Evolutionary conservation across 1,140 invertebrate species (phyloP), one percentile per base, ranked within the genome.

Genomic region (Zaprionus tsacasi): DNA sequence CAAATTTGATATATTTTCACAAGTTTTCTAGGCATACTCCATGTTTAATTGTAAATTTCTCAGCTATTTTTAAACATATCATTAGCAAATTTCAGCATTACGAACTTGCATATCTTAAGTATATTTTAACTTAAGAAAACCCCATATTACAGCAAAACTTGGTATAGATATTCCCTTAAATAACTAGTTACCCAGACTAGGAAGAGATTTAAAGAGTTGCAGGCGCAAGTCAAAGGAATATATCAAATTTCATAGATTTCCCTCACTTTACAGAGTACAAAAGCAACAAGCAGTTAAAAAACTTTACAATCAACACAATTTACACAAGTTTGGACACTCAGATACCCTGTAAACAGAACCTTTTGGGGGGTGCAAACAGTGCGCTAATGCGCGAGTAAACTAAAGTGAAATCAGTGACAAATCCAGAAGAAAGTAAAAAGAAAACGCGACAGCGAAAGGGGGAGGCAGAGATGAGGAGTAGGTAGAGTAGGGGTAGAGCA

Each of bases 361-460:
- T 45, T 4, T 40, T 13, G 4, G n/a, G 40, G 4, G n/a, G 40
- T 21, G 7, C 40, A 45, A 45, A 15, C 40, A 45, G 7, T 2
- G 2, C 40, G 2, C 40, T 45, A 45, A 45, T 45, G 40, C n/a
- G 7, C 2, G 40, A 25, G 17, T 25, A 50, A 50, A 25, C 52
- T 55, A 55, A 55, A 30, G 12, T 27, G 52, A 33, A 55, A 33
- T 30, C 33, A 7, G n/a, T 48, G 30, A 45, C 17, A n/a, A 35
- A 33, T 61, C 8, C 50, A n/a, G 45, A n/a, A 40, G 55, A 45
- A 57, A 25, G 72, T 48, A 33, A 66, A 50, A 21, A 25, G 45
- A 50, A 50, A 50, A 57, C 36, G 65, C 79, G 65, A 60, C 7
- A 70, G 75, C 56, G 76, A 68, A 76, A 63, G 59, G 56, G 30